Evolutionary conservation across 2,797 vertebrate species (phyloP).

Genomic region (Centroberyx gerrardi): DNA sequence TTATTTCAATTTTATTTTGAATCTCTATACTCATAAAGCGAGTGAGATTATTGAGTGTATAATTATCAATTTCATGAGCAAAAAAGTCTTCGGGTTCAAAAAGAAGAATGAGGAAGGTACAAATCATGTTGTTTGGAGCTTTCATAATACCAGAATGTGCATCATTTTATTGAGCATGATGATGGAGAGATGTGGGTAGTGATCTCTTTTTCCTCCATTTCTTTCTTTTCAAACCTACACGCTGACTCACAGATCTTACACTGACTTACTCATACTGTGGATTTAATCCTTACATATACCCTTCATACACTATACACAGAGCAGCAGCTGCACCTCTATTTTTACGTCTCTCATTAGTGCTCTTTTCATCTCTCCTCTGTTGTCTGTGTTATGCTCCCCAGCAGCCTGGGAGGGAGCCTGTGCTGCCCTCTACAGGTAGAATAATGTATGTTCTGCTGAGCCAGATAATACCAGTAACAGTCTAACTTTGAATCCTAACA

Average conservation of each 20-base stretch:
- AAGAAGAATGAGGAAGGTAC: neutral
- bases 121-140: too few species aligned
- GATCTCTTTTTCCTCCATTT: neutral
- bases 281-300: neutral
- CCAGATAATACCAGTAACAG: neutral
- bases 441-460: neutral
- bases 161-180: neutral
- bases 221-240: neutral
- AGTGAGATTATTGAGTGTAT: too few species aligned
- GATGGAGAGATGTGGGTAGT: too few species aligned
- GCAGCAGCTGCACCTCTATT: constrained; percentile 20
- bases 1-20: neutral
- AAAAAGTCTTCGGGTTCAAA: neutral
- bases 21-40: too few species aligned
- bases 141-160: too few species aligned
- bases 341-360: constrained; percentile 12
- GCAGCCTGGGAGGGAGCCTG: neutral
- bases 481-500: neutral
- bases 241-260: neutral
- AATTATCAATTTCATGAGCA: too few species aligned
- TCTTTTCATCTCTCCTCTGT: neutral
- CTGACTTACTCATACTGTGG: too few species aligned
- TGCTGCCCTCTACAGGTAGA: constrained; percentile 55
- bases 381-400: neutral
- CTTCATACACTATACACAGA: constrained; percentile 6